These are phyloP conservation scores for Tigriopus californicus DNA, from an alignment of 2,888 invertebrate genomes.

Conservation along the genomic window DNA sequence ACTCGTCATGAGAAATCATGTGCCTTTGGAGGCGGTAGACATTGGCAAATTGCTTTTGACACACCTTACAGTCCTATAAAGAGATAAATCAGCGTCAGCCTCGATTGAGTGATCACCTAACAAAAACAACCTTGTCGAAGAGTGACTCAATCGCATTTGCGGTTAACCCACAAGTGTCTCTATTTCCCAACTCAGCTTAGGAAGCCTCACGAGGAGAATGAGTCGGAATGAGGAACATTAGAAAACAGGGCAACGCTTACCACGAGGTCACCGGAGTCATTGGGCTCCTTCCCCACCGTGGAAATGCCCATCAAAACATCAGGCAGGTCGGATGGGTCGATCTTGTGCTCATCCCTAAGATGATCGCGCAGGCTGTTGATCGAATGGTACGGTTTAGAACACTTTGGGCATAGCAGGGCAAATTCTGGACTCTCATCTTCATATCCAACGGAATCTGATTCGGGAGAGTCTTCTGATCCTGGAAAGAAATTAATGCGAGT, in stretches of 20 bases:
- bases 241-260: too few species aligned
- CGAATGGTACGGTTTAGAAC: not conserved
- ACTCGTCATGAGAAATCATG: slow-evolving; percentile 97
- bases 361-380: slow-evolving; percentile 1
- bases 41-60: slow-evolving; percentile 92
- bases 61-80: slow-evolving; percentile 79
- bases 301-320: not conserved
- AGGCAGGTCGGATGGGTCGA: not conserved
- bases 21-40: slow-evolving; percentile 92
- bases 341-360: not conserved
- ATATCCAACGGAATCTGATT: too few species aligned
- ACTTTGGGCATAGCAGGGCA: slow-evolving; percentile 3
- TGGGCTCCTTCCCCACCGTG: too few species aligned
- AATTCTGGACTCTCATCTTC: not conserved
- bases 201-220: too few species aligned
- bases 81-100: not conserved
- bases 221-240: too few species aligned
- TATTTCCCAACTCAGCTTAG: too few species aligned
- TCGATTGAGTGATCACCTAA: not conserved
- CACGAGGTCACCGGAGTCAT: too few species aligned
- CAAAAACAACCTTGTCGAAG: not conserved
- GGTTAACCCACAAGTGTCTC: too few species aligned
- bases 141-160: not conserved
- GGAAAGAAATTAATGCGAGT: too few species aligned
- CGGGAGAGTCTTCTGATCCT: too few species aligned